A percentile compares a stretch with the other conserved stretches of the same genome.
Conservation (phyloP, 1,140 invertebrate species). For the Hestina assimilis region DNA sequence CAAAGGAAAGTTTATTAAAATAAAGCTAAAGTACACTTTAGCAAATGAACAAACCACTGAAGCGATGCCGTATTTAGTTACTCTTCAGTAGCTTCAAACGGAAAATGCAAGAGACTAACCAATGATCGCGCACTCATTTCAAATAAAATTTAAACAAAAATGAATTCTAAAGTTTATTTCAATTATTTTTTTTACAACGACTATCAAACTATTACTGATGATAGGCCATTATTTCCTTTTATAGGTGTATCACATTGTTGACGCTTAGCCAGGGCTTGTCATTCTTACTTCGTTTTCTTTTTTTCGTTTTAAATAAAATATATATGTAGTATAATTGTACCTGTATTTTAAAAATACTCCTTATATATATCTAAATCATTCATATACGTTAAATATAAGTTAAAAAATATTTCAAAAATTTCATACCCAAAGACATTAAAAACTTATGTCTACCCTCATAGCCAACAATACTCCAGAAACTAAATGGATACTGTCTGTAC, state of each 20-base stretch:
- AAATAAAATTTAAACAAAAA: slow-evolving; percentile 7
- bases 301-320: too few relatives aligned
- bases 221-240: slow-evolving; percentile 42
- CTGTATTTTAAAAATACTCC: too few relatives aligned
- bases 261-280: slow-evolving; percentile 34
- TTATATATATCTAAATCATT: too few relatives aligned
- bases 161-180: slow-evolving; percentile 4
- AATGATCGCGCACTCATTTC: slow-evolving; percentile 19
- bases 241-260: slow-evolving; percentile 42
- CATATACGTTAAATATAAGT: too few relatives aligned
- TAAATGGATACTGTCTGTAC: too few relatives aligned
- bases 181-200: not conserved
- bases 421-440: too few relatives aligned
- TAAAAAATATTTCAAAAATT: too few relatives aligned
- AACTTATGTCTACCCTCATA: too few relatives aligned
- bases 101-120: slow-evolving; percentile 17
- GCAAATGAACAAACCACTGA: not conserved
- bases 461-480: too few relatives aligned
- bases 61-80: not conserved
- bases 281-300: slow-evolving; percentile 29
- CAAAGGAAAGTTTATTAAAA: not conserved
- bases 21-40: not conserved
- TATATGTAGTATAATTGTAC: too few relatives aligned
- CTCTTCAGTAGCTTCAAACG: not conserved
- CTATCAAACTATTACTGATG: slow-evolving; percentile 26